phyloP scores from a whole-genome alignment of 2,797 vertebrate species.

The Mormyrus proboscirostris region DNA sequence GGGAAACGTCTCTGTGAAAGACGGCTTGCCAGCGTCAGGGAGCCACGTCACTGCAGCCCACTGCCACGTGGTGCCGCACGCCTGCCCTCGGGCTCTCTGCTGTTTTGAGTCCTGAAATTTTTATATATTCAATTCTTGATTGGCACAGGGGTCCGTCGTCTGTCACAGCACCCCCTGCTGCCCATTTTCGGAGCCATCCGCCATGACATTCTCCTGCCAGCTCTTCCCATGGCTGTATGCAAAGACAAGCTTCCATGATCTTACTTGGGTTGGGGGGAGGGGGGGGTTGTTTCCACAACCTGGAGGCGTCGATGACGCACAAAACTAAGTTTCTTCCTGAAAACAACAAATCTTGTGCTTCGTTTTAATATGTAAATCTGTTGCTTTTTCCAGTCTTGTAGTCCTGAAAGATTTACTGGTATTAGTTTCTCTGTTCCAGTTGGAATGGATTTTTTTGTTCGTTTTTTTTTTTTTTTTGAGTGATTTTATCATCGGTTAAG shows the following conservation, averaged over 20 bases:
- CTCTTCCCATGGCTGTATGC: background rate
- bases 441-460: background rate
- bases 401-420: background rate
- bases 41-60: background rate
- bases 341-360: constrained; percentile 11
- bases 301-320: background rate
- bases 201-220: background rate
- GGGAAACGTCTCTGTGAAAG: background rate
- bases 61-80: background rate
- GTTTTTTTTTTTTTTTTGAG: background rate
- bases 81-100: background rate
- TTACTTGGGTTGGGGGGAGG: background rate
- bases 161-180: background rate
- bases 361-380: background rate
- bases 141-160: background rate
- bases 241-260: constrained; percentile 6
- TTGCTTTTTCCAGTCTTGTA: background rate
- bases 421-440: background rate
- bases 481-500: constrained; percentile 28
- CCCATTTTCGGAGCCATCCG: background rate
- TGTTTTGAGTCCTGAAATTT: background rate
- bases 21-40: background rate
- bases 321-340: constrained; percentile 10
- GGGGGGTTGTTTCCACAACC: background rate
- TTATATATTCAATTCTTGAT: background rate